Base-by-base conservation (phyloP, 1,140 invertebrate species). In the Ladona fulva region DNA sequence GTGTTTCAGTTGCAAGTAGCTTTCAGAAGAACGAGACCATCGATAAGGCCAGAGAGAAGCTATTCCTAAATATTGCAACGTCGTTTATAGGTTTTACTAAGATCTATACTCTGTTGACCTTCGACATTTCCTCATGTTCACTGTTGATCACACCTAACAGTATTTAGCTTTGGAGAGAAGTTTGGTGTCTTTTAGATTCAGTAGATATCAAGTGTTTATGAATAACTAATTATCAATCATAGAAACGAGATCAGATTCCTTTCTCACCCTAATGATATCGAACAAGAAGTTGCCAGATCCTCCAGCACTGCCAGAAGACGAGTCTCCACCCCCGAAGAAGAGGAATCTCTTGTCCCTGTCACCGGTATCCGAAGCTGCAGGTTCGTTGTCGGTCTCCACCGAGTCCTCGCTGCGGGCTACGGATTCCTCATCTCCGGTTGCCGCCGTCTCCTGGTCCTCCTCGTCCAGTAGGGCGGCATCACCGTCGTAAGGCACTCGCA, bases 261-360 rank as follows among this genome's bases (percentile, higher is more conserved):
- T 22, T 12, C 52, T 66, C 52, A 95, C 93, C 88, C 93, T 89
- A 83, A 94, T 92, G 81, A 94, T 92, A 85, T 95, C 93, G 85
- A 94, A 94, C 78, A 95, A 87, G 86, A 95, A 94, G 86, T 94
- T 95, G 77, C 93, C 93, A 12, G 92, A 94, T 44, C 93, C 93
- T 76, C 90, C 90, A 16, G 86, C 88, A 19, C 87, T 89, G 76
- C 88, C 87, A 25, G 83, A 86, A 78, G 83, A 84, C 24, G 74
- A 78, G 44, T 79, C 78, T 79, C 83, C 85, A 14, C 87, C 88
- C 22, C 89, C 90, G 52, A 88, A 85, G 82, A 93, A 93, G 83
- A 93, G 86, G 85, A 92, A 93, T 85, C 91, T 89, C 83, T 94
- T 94, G 84, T 94, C 92, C 82, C 92, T 88, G 83, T 92, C 91